These are phyloP conservation scores for Cirrhinus molitorella DNA, from an alignment of 2,797 vertebrate genomes.

Conservation along the genomic window DNA sequence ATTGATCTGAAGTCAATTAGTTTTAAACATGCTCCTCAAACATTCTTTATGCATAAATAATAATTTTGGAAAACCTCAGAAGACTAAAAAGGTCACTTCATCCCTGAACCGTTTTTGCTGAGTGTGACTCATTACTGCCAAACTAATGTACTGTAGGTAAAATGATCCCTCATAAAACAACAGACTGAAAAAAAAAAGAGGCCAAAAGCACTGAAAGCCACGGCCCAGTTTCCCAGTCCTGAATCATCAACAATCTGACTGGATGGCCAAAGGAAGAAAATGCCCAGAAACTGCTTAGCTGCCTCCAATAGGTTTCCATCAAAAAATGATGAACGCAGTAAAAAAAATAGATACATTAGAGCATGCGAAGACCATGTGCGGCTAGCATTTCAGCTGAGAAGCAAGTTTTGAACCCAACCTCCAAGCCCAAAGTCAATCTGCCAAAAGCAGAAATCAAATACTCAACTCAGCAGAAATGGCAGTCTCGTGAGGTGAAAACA, in stretches of 20 bases:
- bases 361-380: constrained; percentile 59
- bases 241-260: constrained; percentile 54
- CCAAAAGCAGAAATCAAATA: constrained; percentile 63
- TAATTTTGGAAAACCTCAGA: constrained; percentile 20
- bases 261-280: constrained; percentile 45
- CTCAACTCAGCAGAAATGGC: constrained; percentile 72
- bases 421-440: constrained; percentile 69
- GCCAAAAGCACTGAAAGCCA: constrained; percentile 53
- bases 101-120: constrained; percentile 34
- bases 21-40: not conserved
- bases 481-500: constrained; percentile 60
- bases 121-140: constrained; percentile 47
- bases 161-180: constrained; percentile 46
- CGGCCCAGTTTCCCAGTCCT: constrained; percentile 53
- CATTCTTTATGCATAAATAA: constrained; percentile 21
- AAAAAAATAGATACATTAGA: constrained; percentile 63
- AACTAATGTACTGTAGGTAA: constrained; percentile 51
- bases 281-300: constrained; percentile 59
- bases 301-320: constrained; percentile 44
- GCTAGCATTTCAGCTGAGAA: constrained; percentile 77
- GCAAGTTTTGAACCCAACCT: constrained; percentile 65
- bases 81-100: constrained; percentile 26
- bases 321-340: constrained; percentile 61
- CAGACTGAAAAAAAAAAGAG: not conserved
- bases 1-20: not conserved